phyloP scores from a whole-genome alignment of 1,140 invertebrate genomes.

The Camponotus vicinus region DNA sequence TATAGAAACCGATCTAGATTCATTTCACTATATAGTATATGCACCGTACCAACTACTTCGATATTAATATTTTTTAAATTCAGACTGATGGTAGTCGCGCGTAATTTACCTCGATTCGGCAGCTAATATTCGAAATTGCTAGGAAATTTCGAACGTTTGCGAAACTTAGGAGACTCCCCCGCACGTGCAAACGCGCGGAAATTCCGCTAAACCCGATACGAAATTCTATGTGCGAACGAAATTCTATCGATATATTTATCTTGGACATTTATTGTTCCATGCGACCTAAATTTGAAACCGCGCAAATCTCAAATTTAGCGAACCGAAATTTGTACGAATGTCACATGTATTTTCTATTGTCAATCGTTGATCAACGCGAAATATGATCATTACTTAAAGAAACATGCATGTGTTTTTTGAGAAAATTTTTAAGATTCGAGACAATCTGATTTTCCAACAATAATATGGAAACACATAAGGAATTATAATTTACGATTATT shows the following conservation, averaged over 20 bases:
- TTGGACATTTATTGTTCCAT: slow-evolving; percentile 16
- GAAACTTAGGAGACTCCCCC: slow-evolving; percentile 18
- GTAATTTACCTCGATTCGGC: not conserved
- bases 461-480: not conserved
- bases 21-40: not conserved
- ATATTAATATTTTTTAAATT: slow-evolving; percentile 34
- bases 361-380: not conserved
- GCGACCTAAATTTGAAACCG: not conserved
- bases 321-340: not conserved
- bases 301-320: slow-evolving; percentile 23
- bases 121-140: slow-evolving; percentile 21
- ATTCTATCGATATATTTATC: slow-evolving; percentile 35
- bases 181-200: not conserved
- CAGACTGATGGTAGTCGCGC: not conserved
- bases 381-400: not conserved
- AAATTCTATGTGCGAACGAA: not conserved
- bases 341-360: not conserved
- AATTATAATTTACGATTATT: not conserved
- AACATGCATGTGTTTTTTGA: not conserved
- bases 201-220: not conserved
- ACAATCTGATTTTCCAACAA: not conserved
- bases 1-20: slow-evolving; percentile 47
- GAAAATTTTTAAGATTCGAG: not conserved
- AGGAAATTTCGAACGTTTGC: slow-evolving; percentile 14
- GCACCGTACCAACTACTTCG: too few species aligned